Conservation (phyloP, 2,113 vertebrate genomes). For the Malurus melanocephalus region DNA sequence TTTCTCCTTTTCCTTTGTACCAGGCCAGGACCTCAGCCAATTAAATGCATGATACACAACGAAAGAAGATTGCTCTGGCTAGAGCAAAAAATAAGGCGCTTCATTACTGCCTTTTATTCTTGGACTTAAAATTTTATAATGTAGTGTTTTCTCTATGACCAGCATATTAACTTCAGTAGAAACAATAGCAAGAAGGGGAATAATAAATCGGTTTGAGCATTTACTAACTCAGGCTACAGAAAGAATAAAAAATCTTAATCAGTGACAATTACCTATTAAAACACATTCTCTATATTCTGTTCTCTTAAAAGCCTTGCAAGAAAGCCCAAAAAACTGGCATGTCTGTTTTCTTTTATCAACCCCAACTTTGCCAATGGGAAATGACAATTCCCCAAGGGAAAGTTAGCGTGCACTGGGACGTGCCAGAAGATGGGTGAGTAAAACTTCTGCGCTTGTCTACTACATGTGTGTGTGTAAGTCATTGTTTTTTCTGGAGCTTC, state of each 20-base stretch:
- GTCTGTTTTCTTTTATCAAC: conserved; percentile 7
- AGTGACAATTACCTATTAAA: background rate
- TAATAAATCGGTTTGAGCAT: background rate
- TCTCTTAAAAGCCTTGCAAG: background rate
- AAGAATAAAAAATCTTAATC: background rate
- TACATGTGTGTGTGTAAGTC: background rate
- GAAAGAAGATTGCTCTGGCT: background rate
- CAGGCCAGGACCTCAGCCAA: background rate
- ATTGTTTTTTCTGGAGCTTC: background rate
- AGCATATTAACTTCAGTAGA: background rate
- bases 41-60: background rate
- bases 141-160: background rate
- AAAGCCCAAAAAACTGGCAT: background rate
- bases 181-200: background rate
- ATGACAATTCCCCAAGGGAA: background rate
- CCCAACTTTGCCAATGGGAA: background rate
- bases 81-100: background rate
- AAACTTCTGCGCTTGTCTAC: background rate
- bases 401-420: background rate
- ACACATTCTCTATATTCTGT: background rate
- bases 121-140: background rate
- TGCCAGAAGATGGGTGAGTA: conserved; percentile 33
- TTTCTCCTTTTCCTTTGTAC: background rate
- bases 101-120: background rate
- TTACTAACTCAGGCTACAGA: background rate